These are phyloP conservation scores for Lasioglossum albipes DNA, from an alignment of 1,140 invertebrate genomes.

Conservation along the genomic window DNA sequence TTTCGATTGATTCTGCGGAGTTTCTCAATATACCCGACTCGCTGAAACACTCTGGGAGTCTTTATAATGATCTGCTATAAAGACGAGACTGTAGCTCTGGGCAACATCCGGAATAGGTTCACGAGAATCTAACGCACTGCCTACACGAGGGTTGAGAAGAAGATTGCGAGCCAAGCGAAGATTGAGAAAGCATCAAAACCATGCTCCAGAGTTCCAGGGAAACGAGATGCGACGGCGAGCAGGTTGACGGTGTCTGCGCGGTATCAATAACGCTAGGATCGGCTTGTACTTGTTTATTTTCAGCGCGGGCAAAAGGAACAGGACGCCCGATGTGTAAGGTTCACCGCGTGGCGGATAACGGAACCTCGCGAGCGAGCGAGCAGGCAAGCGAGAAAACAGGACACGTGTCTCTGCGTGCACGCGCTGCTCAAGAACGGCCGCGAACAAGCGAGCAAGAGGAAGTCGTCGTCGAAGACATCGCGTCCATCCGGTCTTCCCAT, in stretches of 20 bases:
- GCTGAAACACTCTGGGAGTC: neutral
- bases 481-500: constrained; percentile 11
- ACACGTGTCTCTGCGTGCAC: neutral
- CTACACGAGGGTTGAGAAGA: too few species aligned
- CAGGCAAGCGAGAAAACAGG: constrained; percentile 16
- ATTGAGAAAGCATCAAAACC: too few species aligned
- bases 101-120: too few species aligned
- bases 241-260: neutral
- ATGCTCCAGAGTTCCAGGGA: too few species aligned
- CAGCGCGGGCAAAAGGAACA: constrained; percentile 49
- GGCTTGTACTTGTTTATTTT: constrained; percentile 55
- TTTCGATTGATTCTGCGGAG: constrained; percentile 34
- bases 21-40: constrained; percentile 15
- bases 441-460: constrained; percentile 43
- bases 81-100: neutral
- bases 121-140: too few species aligned
- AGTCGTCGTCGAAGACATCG: neutral
- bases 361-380: constrained; percentile 28
- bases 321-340: constrained; percentile 45
- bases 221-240: neutral
- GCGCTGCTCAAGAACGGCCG: constrained; percentile 11
- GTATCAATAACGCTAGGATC: constrained; percentile 39
- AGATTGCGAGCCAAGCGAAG: too few species aligned
- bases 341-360: constrained; percentile 56
- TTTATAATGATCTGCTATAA: constrained; percentile 7